phyloP scores from a whole-genome alignment of 1,140 invertebrate genomes.

The Pseudoatta argentina region DNA sequence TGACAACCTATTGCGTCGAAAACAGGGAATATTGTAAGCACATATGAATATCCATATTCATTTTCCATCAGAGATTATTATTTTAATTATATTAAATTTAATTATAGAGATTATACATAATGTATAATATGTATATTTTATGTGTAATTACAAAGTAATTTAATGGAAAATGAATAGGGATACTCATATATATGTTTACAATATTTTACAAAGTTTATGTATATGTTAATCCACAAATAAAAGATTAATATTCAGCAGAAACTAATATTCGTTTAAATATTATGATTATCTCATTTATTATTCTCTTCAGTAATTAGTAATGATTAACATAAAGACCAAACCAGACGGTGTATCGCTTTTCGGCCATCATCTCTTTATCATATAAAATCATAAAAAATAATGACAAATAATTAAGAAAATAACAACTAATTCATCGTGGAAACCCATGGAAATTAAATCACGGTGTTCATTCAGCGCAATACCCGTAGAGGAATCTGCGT shows the following conservation, averaged over 20 bases:
- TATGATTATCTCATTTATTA: not conserved
- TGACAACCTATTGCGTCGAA: not conserved
- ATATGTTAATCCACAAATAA: not conserved
- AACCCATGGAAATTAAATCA: constrained; percentile 59
- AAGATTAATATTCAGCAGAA: constrained; percentile 19
- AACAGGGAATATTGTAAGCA: constrained; percentile 7
- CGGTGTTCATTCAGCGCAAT: constrained; percentile 40
- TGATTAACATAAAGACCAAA: not conserved
- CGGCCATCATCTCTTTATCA: not conserved
- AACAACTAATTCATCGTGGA: not conserved
- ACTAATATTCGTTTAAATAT: constrained; percentile 2
- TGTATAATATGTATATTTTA: constrained; percentile 26
- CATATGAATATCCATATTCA: constrained; percentile 35
- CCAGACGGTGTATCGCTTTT: not conserved
- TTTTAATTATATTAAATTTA: constrained; percentile 36
- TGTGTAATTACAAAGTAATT: constrained; percentile 21
- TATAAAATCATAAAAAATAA: not conserved
- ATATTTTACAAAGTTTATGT: constrained; percentile 18
- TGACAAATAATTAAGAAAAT: not conserved
- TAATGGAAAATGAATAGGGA: constrained; percentile 21
- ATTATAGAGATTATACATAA: constrained; percentile 27
- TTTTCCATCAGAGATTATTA: constrained; percentile 39
- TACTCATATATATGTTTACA: not conserved
- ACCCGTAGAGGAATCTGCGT: constrained; percentile 70
- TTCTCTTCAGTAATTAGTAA: not conserved